A percentile compares a stretch with the other conserved stretches of the same genome.
phyloP scores from a whole-genome alignment of 2,888 invertebrate species.

The Chorisops tibialis region DNA sequence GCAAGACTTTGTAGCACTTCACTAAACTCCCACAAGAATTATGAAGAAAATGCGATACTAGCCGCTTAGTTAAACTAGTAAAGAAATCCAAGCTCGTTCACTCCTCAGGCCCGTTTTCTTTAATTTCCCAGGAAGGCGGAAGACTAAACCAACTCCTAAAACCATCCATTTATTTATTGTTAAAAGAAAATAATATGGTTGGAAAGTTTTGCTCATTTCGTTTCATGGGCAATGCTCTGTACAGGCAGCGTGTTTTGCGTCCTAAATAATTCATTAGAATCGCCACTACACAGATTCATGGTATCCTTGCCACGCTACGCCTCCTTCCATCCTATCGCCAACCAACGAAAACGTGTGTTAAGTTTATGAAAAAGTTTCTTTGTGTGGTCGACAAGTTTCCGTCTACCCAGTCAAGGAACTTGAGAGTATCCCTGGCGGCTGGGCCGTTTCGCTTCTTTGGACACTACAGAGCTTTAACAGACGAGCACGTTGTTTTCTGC shows the following conservation, averaged over 20 bases:
- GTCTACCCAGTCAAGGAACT: too few relatives aligned
- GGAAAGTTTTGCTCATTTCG: neutral
- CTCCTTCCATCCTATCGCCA: neutral
- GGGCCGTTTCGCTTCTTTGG: too few relatives aligned
- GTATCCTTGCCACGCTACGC: neutral
- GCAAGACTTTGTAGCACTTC: neutral
- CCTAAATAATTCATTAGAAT: conserved; percentile 23
- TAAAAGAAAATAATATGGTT: neutral
- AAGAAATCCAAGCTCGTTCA: neutral
- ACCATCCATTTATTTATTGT: conserved; percentile 3
- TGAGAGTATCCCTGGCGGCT: too few relatives aligned
- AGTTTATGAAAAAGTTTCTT: conserved; percentile 6
- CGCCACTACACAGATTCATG: conserved; percentile 7
- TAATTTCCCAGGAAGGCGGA: neutral
- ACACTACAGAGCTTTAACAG: too few relatives aligned
- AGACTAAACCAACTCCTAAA: neutral
- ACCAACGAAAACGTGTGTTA: neutral
- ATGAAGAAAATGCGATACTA: conserved; percentile 1
- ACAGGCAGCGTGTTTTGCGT: conserved; percentile 12
- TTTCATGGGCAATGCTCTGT: neutral
- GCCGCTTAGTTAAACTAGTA: neutral
- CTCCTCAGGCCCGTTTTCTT: neutral
- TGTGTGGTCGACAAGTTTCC: neutral
- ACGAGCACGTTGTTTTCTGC: too few relatives aligned
- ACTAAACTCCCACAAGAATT: neutral